phyloP scores from a whole-genome alignment of 2,113 vertebrate species.

The Eubucco bourcierii region DNA sequence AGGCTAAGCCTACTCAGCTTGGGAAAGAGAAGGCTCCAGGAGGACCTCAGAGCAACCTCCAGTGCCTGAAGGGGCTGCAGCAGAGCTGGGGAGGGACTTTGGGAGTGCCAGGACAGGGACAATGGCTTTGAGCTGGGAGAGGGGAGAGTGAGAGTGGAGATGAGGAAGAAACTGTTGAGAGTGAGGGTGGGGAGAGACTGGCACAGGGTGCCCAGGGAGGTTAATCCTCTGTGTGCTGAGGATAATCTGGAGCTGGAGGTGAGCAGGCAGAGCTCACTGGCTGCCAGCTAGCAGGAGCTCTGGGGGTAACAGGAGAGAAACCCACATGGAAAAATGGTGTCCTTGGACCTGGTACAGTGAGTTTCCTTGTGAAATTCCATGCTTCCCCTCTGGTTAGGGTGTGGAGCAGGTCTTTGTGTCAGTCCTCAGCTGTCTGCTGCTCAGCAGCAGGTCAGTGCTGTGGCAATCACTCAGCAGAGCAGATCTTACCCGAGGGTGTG shows the following conservation, averaged over 20 bases:
- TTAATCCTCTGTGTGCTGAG: neutral
- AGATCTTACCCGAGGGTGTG: neutral
- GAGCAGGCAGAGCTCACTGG: neutral
- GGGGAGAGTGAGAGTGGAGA: too few relatives aligned
- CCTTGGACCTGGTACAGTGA: rapidly evolving
- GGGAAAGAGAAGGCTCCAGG: too few relatives aligned
- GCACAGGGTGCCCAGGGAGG: too few relatives aligned
- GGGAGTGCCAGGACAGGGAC: too few relatives aligned
- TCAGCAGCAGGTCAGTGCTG: neutral
- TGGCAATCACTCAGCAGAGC: neutral
- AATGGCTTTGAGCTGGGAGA: too few relatives aligned
- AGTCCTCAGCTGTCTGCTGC: neutral
- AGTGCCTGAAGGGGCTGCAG: too few relatives aligned
- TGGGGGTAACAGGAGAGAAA: neutral
- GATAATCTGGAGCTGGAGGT: neutral
- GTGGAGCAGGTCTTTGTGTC: neutral
- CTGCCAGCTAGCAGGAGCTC: neutral
- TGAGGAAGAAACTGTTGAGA: too few relatives aligned
- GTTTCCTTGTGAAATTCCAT: neutral
- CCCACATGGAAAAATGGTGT: rapidly evolving
- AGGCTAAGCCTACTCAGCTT: too few relatives aligned
- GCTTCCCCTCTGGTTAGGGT: neutral
- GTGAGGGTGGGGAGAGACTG: too few relatives aligned
- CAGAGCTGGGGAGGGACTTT: too few relatives aligned
- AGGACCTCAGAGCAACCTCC: too few relatives aligned